These are phyloP conservation scores for Acleris holmiana DNA, from an alignment of 2,888 invertebrate genomes.

Conservation along the genomic window DNA sequence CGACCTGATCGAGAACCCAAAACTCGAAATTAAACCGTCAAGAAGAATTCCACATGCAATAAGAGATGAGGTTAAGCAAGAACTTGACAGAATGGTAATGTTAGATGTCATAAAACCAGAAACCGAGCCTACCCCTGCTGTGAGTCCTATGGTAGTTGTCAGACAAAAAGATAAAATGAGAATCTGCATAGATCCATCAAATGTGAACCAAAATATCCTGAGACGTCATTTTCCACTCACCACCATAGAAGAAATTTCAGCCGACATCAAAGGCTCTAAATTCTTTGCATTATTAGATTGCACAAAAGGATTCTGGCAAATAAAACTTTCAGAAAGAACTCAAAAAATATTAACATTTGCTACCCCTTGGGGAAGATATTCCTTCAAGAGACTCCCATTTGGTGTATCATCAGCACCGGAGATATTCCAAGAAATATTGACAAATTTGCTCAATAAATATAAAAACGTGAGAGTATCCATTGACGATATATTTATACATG, in stretches of 20 bases:
- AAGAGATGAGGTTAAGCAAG: too few species aligned
- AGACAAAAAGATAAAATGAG: conserved; percentile 41
- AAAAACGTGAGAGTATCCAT: conserved; percentile 34
- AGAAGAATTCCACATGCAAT: too few species aligned
- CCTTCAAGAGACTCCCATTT: conserved; percentile 40
- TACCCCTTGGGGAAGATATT: conserved; percentile 41
- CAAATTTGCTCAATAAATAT: conserved; percentile 28
- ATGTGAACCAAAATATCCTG: too few species aligned
- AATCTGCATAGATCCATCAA: background rate
- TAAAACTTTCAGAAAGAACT: conserved; percentile 36
- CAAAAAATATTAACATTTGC: conserved; percentile 16
- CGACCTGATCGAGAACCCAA: too few species aligned
- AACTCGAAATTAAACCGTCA: too few species aligned
- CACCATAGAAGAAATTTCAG: too few species aligned
- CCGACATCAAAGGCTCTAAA: too few species aligned
- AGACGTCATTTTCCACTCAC: too few species aligned
- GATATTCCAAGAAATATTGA: conserved; percentile 40
- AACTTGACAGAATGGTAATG: too few species aligned
- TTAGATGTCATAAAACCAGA: conserved; percentile 39
- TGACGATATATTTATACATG: conserved; percentile 35
- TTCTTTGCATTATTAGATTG: conserved; percentile 34
- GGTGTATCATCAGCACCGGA: conserved; percentile 39
- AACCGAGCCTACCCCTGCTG: conserved; percentile 42
- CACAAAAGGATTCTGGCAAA: conserved; percentile 41
- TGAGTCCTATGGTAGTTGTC: conserved; percentile 42